Base-by-base conservation (phyloP, 2,888 invertebrate species). In the Hyalella azteca region DNA sequence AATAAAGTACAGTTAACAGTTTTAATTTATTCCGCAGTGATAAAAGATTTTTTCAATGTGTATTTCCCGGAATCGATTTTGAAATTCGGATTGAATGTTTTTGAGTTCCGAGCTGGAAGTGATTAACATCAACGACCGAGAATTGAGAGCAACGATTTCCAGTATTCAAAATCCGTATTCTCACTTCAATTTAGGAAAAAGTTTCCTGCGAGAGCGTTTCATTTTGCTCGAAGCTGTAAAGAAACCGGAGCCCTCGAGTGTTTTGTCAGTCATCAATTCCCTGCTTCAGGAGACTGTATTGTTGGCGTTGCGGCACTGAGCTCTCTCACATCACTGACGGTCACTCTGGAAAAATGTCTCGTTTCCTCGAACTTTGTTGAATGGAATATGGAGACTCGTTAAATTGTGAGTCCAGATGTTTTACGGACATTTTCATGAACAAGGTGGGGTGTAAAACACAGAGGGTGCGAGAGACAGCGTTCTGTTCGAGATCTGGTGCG, bases 381-480 rank as follows among this genome's bases (percentile, higher is more conserved):
- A 66, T 36, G 19, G 66, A 36, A 66, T 32, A 4, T 39, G 66
- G 13, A 32, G 32, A 36, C 19, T 9, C 66, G 32, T 13, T 39
- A 66, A 36, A 32, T 39, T 66, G 66, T 39, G 0, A 36, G 32
- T 9, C 3, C n/a, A 32, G 5, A 66, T 36, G 22, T 7, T 36
- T 66, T 39, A n/a, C 36, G 13, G n/a, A 36, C 36, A 36, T 29
- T 19, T 66, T 66, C 66, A 66, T 66, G 66, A 66, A 36, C 66
- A 66, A 29, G 36, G 39, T n/a, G 73, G 59, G 7, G 80, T 80
- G 59, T 73, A 77, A 54, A 82, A 73, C 54, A 66, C 39, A 9
- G 60, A 49, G 5, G 82, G 82, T 5, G 82, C 75, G 36, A 82
- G 73, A 32, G 82, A 77, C 19, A 83, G 78, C 7, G 81, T 78